These are phyloP conservation scores for Lissonota sp. DNA, from an alignment of 2,888 invertebrate species.

Conservation along the genomic window DNA sequence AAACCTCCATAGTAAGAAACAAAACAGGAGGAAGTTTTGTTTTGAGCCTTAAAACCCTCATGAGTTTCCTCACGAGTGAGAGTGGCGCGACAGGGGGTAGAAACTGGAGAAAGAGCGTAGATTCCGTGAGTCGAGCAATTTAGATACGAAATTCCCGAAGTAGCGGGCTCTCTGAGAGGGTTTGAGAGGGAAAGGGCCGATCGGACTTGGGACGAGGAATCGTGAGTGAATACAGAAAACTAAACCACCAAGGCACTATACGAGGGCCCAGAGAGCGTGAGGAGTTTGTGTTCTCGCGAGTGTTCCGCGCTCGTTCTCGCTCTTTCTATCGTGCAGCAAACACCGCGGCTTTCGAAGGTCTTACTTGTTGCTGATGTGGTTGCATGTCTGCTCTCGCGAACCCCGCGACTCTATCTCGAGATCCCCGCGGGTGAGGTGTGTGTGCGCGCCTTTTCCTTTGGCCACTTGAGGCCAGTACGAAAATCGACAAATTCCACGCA, in stretches of 20 bases:
- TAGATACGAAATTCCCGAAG: conserved; percentile 64
- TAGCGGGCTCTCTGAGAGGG: conserved; percentile 19
- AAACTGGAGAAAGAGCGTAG: conserved; percentile 64
- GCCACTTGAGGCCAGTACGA: conserved; percentile 62
- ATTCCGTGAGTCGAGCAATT: conserved; percentile 74
- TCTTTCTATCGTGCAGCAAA: conserved; percentile 69
- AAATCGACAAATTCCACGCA: conserved; percentile 53
- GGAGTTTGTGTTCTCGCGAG: conserved; percentile 17
- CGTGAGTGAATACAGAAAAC: conserved; percentile 64
- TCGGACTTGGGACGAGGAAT: conserved; percentile 52
- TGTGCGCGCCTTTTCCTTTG: conserved; percentile 73
- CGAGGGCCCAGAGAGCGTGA: conserved; percentile 36
- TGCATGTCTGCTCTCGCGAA: conserved; percentile 78
- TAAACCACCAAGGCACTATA: conserved; percentile 57
- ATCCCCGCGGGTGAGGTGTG: conserved; percentile 55
- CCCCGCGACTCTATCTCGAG: conserved; percentile 59
- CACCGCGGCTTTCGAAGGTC: conserved; percentile 70
- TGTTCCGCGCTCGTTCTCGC: conserved; percentile 32
- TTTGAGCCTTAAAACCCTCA: neutral
- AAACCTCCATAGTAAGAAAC: neutral
- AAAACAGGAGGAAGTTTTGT: conserved; percentile 35
- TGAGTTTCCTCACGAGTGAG: neutral
- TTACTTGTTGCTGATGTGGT: conserved; percentile 82
- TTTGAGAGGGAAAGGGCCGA: conserved; percentile 34
- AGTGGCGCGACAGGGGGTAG: neutral